Conservation (phyloP, 2,797 vertebrate genomes). For the Loriculus beryllinus region DNA sequence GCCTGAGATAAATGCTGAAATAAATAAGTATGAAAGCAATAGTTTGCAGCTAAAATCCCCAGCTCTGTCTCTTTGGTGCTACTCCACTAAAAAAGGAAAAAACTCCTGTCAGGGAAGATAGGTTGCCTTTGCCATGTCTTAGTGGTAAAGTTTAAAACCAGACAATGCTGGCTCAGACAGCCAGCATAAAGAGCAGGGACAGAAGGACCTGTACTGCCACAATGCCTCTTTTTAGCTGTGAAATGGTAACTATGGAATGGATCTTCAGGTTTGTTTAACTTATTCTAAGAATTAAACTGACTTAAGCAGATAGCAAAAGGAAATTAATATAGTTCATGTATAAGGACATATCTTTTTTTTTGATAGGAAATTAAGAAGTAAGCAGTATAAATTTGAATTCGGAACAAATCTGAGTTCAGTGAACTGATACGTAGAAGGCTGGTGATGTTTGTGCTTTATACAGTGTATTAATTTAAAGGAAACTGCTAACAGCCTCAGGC, state of each 20-base stretch:
- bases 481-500: not conserved
- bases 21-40: not conserved
- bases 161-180: not conserved
- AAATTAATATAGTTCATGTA: not conserved
- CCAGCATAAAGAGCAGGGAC: not conserved
- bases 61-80: not conserved
- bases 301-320: not conserved
- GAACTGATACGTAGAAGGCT: not conserved
- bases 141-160: not conserved
- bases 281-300: not conserved
- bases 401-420: not conserved
- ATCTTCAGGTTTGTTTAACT: not conserved
- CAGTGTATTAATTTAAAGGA: not conserved
- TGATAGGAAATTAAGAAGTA: not conserved
- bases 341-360: not conserved
- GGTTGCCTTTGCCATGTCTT: not conserved
- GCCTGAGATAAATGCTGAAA: not conserved
- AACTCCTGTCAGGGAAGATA: not conserved
- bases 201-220: not conserved
- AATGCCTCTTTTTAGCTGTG: not conserved
- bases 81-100: not conserved
- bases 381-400: not conserved
- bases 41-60: not conserved
- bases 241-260: not conserved
- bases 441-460: not conserved